These are phyloP conservation scores for Drosophila engyochracea DNA, from an alignment of 2,888 invertebrate genomes.

Conservation along the genomic window DNA sequence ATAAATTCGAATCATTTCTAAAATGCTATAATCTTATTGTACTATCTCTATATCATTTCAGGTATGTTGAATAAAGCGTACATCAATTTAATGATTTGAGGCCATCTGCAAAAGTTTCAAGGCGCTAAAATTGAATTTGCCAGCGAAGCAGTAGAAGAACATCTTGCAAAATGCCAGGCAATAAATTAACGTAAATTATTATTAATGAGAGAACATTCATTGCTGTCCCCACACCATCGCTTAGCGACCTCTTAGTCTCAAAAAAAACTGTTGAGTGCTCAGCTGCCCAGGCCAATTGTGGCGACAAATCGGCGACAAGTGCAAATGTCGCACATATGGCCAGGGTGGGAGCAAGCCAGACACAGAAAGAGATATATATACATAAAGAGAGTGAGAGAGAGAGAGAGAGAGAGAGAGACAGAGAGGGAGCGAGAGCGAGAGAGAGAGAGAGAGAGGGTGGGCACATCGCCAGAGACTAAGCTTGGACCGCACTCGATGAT, in stretches of 20 bases:
- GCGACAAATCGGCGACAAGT: slow-evolving; percentile 77
- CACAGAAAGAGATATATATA: neutral
- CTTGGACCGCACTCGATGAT: slow-evolving; percentile 54
- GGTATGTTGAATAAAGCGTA: slow-evolving; percentile 57
- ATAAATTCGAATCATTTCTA: slow-evolving; percentile 40
- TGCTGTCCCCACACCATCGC: slow-evolving; percentile 48
- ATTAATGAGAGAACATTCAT: slow-evolving; percentile 78
- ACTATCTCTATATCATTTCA: slow-evolving; percentile 51
- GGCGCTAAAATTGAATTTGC: slow-evolving; percentile 56
- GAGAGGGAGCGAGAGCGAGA: neutral
- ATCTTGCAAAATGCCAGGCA: slow-evolving; percentile 57
- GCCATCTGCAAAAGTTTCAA: slow-evolving; percentile 53
- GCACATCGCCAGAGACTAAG: slow-evolving; percentile 32
- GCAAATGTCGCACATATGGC: slow-evolving; percentile 66
- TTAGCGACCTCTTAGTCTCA: neutral
- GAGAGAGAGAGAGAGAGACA: neutral
- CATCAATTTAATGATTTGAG: slow-evolving; percentile 65
- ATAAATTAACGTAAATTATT: slow-evolving; percentile 80
- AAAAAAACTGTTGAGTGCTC: slow-evolving; percentile 23
- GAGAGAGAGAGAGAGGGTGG: neutral
- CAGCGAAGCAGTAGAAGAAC: slow-evolving; percentile 32
- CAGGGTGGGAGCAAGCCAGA: neutral
- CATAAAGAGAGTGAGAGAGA: neutral
- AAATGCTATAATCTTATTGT: slow-evolving; percentile 25
- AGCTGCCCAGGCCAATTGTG: slow-evolving; percentile 45